Percentiles rank a stretch among this genome's conserved stretches.
Evolutionary conservation across 2,113 vertebrate genomes (phyloP).

Genomic region (Microtus oregoni): DNA sequence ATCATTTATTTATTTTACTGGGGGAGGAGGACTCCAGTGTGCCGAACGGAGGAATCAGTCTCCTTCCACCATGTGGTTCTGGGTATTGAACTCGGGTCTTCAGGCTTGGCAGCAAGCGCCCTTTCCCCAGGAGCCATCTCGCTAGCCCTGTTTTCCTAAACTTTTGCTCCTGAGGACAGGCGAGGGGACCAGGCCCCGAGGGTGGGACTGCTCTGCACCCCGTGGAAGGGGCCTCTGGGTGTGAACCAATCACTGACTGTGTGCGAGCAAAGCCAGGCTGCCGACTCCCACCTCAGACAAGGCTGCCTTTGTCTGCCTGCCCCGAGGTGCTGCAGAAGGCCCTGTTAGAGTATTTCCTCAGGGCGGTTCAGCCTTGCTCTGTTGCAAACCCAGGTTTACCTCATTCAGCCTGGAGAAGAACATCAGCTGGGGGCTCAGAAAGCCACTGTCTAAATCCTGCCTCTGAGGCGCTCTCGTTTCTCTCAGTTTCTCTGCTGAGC

Average conservation of each 20-base stretch:
- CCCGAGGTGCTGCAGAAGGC: not conserved
- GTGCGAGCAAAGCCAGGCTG: not conserved
- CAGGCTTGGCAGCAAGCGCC: not conserved
- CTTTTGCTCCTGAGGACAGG: constrained; percentile 78
- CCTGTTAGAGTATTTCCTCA: not conserved
- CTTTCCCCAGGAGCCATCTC: not conserved
- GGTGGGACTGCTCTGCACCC: not conserved
- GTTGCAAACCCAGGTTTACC: not conserved
- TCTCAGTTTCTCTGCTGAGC: not conserved
- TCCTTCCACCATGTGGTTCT: not conserved
- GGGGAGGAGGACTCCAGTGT: not conserved
- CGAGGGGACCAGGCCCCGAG: not conserved
- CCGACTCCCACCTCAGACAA: constrained; percentile 85
- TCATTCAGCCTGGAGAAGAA: not conserved
- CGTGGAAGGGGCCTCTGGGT: not conserved
- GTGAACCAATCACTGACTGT: not conserved
- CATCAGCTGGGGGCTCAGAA: not conserved
- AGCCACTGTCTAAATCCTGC: not conserved
- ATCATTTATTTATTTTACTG: not conserved
- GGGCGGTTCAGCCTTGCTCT: constrained; percentile 28
- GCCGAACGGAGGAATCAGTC: not conserved
- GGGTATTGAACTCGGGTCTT: not conserved
- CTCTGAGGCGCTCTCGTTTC: not conserved
- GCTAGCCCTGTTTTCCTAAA: not conserved
- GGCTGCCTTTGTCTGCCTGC: constrained; percentile 87